Evolutionary conservation across 2,797 vertebrate genomes (phyloP), one percentile per base, ranked within the genome.

Genomic region (Phataginus tricuspis): DNA sequence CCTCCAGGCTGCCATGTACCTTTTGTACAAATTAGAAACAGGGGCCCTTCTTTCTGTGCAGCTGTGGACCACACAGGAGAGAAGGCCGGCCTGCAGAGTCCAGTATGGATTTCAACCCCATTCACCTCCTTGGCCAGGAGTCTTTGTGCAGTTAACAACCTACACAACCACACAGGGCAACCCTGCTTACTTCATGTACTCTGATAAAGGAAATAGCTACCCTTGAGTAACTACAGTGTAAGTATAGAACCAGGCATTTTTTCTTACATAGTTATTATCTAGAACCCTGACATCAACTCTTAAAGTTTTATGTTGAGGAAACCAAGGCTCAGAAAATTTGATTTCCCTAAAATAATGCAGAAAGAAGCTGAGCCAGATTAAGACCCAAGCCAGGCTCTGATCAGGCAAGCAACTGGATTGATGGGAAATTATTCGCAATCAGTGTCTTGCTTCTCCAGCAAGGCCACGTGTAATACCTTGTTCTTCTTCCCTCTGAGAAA

Each of bases 251-350:
- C 80, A 7, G 75, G 9, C 16, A 0, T 18, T 16, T 63, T 64
- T 77, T 29, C 27, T 59, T 45, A 53, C 21, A 4, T 29, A 11
- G 5, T 55, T 42, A 27, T 53, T 23, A 7, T 59, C 78, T 83
- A 42, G 78, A 87, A 49, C 37, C 4, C n/a, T 7, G 27, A 69
- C 49, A 82, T 53, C n/a, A 39, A 14, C 45, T 51, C 63, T 16
- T 42, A 10, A 68, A 83, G 83, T 66, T 92, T 91, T 53, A 15
- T 21, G 16, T n/a, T 23, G 42, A 68, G 23, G 51, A 80, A 69
- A 84, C 31, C 15, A 37, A 77, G 61, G 61, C 85, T 72, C 57
- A 9, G 72, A 69, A 94, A 92, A 68, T 45, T 10, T 55, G 82
- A 80, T 71, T 51, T 83, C 64, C n/a, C 29, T 49, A 16, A 87